Evolutionary conservation across 1,140 invertebrate genomes (phyloP).

Genomic region (Scaptodrosophila lebanonensis): DNA sequence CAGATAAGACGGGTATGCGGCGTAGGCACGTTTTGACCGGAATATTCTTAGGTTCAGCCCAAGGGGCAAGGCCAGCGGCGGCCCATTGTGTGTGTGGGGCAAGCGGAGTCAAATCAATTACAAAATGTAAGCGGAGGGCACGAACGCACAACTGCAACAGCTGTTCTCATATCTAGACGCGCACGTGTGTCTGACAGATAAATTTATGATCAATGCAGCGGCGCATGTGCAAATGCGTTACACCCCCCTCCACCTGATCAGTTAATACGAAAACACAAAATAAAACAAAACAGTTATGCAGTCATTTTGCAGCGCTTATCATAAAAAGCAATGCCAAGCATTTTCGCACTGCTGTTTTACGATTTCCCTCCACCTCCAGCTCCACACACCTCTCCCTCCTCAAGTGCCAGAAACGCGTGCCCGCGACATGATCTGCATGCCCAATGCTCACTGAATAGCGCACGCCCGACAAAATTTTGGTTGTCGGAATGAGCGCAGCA

Average conservation of each 20-base stretch:
- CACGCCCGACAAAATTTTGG: slow-evolving; percentile 6
- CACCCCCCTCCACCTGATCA: slow-evolving; percentile 2
- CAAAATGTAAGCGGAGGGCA: no score
- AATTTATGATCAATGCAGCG: slow-evolving; percentile 13
- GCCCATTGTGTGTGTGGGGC: no score
- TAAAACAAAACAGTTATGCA: no score
- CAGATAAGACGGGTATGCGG: no score
- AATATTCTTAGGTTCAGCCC: slow-evolving; percentile 18
- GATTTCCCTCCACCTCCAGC: no score
- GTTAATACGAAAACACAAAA: no score
- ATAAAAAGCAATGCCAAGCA: no score
- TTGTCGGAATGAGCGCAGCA: background rate
- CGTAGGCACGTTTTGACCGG: no score
- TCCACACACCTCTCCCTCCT: no score
- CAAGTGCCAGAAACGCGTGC: slow-evolving; percentile 33
- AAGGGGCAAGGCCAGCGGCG: slow-evolving; percentile 7
- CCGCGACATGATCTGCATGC: slow-evolving; percentile 18
- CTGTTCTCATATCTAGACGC: background rate
- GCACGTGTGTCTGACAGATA: slow-evolving; percentile 7
- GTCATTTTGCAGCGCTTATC: no score
- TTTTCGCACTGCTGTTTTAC: no score
- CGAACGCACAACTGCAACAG: background rate
- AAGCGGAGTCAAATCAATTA: no score
- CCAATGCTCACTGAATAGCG: slow-evolving; percentile 19
- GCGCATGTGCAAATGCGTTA: slow-evolving; percentile 24